Base-by-base conservation (phyloP, 92 coral and sea anemone genomes). In the Zoanthus solanderi region DNA sequence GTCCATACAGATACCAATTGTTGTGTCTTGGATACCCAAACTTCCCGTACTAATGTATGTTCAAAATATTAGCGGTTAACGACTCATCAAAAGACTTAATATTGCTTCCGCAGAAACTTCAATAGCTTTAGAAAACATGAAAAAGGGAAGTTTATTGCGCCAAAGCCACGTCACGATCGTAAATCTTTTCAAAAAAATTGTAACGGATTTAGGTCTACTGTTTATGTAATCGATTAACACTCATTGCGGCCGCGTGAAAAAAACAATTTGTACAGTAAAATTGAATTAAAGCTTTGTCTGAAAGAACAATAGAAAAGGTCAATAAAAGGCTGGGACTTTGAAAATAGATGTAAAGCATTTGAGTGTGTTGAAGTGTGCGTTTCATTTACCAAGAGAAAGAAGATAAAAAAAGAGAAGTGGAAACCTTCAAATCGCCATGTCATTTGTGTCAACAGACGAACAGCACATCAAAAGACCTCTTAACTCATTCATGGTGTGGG, bases 401-500 rank as follows among this genome's bases (percentile, higher is more conserved):
- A 14, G 28, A 45, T 63, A 50, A 66, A 66, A 66, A 66, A 79
- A 68, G 85, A 81, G 60, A 17, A 44, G n/a, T 14, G 60, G 37
- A 63, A 61, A 81, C 23, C 11, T 34, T 69, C 10, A 34, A 34
- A 69, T 32, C 46, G 46, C 75, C 46, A 84, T 84, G 88, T 81
- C 87, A 78, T 61, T 88, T 48, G 29, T 88, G 14, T 56, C 82
- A 16, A 87, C 77, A 52, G 89, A 91, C 18, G 94, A 89, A 34
- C 71, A 76, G 14, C 98, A 93, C 79, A 93, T 95, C 92, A 95
- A 95, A 90, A 81, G 98, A 13, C 98, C 98, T 6, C 92, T 95
- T 9, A 95, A 95, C 74, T 95, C 98, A 60, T 95, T 95, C 79
- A 95, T 95, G 98, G 98, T 95, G 0, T 95, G 98, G 98, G 98